Conservation (phyloP, 2,797 vertebrate species). For the Micropoecilia bifurca region DNA sequence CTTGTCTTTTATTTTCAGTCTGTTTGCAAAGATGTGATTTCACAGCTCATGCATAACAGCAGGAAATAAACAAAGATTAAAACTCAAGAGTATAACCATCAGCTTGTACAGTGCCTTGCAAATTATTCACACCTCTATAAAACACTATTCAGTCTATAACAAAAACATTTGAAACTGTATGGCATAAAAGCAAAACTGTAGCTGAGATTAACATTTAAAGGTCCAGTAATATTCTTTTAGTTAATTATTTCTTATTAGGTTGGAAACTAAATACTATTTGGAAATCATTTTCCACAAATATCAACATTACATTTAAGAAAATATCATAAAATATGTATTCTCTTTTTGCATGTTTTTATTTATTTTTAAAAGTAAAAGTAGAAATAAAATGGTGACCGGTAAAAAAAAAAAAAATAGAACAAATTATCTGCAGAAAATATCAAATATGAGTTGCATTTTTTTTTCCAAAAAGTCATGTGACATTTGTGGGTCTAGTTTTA, state of each 20-base stretch:
- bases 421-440: neutral
- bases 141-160: neutral
- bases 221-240: neutral
- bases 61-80: constrained; percentile 2
- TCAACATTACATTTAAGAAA: neutral
- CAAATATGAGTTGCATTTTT: neutral
- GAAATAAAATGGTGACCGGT: neutral
- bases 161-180: neutral
- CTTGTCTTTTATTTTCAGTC: neutral
- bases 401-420: neutral
- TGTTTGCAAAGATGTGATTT: neutral
- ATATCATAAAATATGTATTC: neutral
- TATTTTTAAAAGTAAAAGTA: neutral
- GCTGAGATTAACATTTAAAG: neutral
- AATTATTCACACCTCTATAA: neutral
- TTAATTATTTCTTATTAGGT: neutral
- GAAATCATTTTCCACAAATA: neutral
- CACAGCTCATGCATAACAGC: neutral
- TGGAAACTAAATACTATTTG: neutral
- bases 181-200: neutral
- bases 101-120: neutral
- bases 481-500: neutral
- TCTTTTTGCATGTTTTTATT: neutral
- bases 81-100: neutral
- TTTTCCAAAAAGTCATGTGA: neutral